Conservation (phyloP, 2,113 vertebrate genomes). For the Dendropsophus ebraccatus region DNA sequence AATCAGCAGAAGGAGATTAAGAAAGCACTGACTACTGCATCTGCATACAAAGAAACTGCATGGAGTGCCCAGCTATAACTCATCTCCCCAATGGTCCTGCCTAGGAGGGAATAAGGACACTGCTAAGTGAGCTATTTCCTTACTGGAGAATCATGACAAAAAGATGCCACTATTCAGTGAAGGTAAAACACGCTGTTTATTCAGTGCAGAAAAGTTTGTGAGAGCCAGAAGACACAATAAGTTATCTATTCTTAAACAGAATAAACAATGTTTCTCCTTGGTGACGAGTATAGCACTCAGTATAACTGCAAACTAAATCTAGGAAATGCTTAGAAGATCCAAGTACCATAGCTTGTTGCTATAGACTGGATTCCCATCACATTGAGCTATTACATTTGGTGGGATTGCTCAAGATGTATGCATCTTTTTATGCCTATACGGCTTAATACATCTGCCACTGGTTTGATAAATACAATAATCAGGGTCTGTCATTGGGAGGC, state of each 20-base stretch:
- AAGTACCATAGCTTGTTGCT: no score
- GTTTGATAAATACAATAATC: no score
- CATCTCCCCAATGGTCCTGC: not conserved
- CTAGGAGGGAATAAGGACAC: not conserved
- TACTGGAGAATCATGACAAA: not conserved
- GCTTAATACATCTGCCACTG: no score
- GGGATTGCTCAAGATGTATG: no score
- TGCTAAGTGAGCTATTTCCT: not conserved
- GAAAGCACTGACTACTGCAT: not conserved
- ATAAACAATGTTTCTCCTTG: not conserved
- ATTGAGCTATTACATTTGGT: no score
- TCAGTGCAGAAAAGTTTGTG: not conserved
- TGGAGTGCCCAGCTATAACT: not conserved
- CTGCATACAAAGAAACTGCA: not conserved
- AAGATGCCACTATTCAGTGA: not conserved
- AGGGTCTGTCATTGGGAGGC: no score
- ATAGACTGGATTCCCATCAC: no score
- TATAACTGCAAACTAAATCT: no score
- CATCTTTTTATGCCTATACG: no score
- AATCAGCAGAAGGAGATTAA: conserved; percentile 1
- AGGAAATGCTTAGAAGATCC: no score
- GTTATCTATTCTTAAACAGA: not conserved
- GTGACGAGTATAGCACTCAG: not conserved
- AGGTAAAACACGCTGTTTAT: conserved; percentile 19
- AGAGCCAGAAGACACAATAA: conserved; percentile 6